Base-by-base conservation (phyloP, 2,113 vertebrate genomes). In the Glareola pratincola region DNA sequence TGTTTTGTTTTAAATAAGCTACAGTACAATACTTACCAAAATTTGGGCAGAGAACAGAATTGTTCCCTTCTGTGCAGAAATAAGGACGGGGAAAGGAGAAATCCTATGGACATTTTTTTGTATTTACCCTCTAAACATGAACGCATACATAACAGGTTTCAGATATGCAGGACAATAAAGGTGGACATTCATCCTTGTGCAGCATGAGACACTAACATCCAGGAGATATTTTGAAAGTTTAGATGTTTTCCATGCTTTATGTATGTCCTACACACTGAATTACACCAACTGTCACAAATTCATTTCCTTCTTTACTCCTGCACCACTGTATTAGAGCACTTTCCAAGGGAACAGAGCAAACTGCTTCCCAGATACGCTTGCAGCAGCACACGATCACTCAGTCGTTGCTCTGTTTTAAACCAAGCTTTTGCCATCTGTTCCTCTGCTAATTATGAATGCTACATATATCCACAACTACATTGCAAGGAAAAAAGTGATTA, bases 401-500 rank as follows among this genome's bases (percentile, higher is more conserved):
- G 88, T 77, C 83, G 88, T 93, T 92, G 81, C 43, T 80, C 60
- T 66, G 89, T 91, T 97, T 96, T 88, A 92, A 96, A 97, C 75
- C 74, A 64, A 41, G 88, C 67, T 92, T 94, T 60, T 37, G 81
- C 96, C 97, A 98, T 97, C 97, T 98, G 98, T 95, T 97, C 62
- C 91, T 87, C 71, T 77, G 95, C 95, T 93, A 95, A 96, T 97
- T 97, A 96, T 34, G 36, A 97, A 95, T 39, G 53, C 90, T 95
- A 85, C 92, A 91, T 94, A 95, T 92, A 91, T 14, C 97, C 95
- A 84, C 86, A 90, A 95, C 79, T 79, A 94, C 81, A 74, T 1
- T 79, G 90, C 87, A 93, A 92, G 53, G 26, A 62, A 76, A 45
- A 86, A 24, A 72, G 36, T 67, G 24, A 79, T 88, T 91, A 74